Conservation (phyloP, 2,888 invertebrate species). For the Spatulosminthurus flaviceps region DNA sequence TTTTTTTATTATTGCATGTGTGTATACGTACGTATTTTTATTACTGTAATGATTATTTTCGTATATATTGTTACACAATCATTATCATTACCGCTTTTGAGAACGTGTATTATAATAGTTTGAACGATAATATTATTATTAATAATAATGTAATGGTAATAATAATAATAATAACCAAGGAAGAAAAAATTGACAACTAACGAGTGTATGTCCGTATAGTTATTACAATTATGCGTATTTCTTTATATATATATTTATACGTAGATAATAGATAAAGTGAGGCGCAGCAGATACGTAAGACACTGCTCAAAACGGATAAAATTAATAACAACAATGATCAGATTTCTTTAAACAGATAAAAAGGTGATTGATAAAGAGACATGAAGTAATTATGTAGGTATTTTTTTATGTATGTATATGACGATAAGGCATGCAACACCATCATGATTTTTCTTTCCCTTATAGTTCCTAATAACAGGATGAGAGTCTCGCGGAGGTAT, state of each 20-base stretch:
- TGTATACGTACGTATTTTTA: constrained; percentile 20
- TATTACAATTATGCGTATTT: constrained; percentile 14
- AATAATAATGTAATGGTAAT: constrained; percentile 7
- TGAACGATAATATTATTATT: too few species aligned
- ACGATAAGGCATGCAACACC: constrained; percentile 37
- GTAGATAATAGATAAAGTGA: neutral
- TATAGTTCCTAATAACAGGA: neutral
- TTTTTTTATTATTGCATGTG: constrained; percentile 16
- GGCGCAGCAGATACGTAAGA: neutral
- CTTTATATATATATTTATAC: too few species aligned
- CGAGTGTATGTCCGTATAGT: neutral
- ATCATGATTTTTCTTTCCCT: constrained; percentile 10
- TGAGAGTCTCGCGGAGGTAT: neutral
- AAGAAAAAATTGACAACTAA: neutral
- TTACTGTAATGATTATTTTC: neutral
- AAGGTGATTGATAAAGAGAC: constrained; percentile 30
- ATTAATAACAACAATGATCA: constrained; percentile 20
- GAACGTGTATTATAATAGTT: neutral
- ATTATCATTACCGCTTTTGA: neutral
- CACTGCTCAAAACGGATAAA: constrained; percentile 1
- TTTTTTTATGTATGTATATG: too few species aligned
- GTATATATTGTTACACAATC: constrained; percentile 2
- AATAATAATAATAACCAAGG: neutral
- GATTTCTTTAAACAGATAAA: constrained; percentile 33
- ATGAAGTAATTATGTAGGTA: too few species aligned